phyloP scores from a whole-genome alignment of 1,140 invertebrate species.

The Aphelenchoides besseyi region DNA sequence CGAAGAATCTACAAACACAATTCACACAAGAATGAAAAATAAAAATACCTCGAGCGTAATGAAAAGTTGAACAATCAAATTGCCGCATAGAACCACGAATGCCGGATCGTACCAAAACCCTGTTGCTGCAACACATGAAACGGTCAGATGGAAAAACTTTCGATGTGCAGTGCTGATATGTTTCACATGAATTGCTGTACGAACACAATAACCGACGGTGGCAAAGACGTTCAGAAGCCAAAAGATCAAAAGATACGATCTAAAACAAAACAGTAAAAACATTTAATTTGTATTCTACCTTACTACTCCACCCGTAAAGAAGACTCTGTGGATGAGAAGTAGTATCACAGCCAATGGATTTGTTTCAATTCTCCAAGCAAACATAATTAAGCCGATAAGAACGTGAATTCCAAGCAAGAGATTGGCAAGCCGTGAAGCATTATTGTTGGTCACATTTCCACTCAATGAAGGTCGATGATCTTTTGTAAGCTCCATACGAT shows the following conservation, averaged over 20 bases:
- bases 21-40: background rate
- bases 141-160: constrained; percentile 56
- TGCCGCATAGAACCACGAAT: constrained; percentile 33
- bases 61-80: constrained; percentile 49
- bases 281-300: constrained; percentile 9
- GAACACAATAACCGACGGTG: constrained; percentile 44
- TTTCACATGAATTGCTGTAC: constrained; percentile 2
- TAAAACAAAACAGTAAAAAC: constrained; percentile 27
- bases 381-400: constrained; percentile 3
- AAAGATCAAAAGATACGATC: constrained; percentile 50
- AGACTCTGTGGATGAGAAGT: constrained; percentile 32
- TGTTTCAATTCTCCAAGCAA: constrained; percentile 26
- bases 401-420: constrained; percentile 3
- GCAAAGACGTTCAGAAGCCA: constrained; percentile 42
- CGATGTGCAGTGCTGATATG: constrained; percentile 41
- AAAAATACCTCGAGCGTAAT: constrained; percentile 49
- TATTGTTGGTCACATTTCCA: background rate
- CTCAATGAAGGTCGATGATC: background rate
- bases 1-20: constrained; percentile 42
- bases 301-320: constrained; percentile 1
- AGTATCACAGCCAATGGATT: constrained; percentile 23
- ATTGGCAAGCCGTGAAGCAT: background rate
- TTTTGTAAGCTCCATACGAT: background rate
- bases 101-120: constrained; percentile 47
- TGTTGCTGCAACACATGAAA: constrained; percentile 43